phyloP scores from a whole-genome alignment of 2,113 vertebrate species.

The Agelaius phoeniceus region DNA sequence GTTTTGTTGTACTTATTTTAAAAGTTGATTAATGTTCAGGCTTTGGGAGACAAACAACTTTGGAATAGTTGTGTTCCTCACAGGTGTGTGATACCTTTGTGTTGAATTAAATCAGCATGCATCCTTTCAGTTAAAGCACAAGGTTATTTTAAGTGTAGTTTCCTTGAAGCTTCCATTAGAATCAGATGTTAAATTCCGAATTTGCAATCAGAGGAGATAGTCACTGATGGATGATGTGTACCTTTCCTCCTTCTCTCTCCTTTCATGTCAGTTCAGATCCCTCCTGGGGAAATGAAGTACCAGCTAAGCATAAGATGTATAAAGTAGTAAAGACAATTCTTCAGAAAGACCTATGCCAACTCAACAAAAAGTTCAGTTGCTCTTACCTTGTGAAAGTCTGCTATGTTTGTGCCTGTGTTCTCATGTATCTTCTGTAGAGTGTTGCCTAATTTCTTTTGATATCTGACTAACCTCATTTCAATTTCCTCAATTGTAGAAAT shows the following conservation, averaged over 20 bases:
- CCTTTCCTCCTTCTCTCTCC: background rate
- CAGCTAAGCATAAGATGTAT: background rate
- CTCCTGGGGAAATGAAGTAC: background rate
- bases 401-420: background rate
- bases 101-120: background rate
- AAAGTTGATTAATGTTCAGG: background rate
- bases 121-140: background rate
- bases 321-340: constrained; percentile 8
- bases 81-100: background rate
- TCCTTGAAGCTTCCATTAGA: background rate
- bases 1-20: background rate
- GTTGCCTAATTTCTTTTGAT: constrained; percentile 42
- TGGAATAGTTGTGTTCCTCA: background rate
- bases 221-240: background rate
- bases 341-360: background rate
- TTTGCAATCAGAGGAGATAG: background rate
- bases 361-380: background rate
- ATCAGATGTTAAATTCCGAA: background rate
- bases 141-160: background rate
- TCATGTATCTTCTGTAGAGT: background rate
- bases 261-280: constrained; percentile 17
- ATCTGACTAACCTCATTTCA: constrained; percentile 39
- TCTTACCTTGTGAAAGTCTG: background rate
- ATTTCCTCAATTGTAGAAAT: background rate
- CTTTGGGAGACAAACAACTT: background rate